Conservation (phyloP, 2,113 vertebrate species). For the western clawed frog (Xenopus tropicalis) region DNA sequence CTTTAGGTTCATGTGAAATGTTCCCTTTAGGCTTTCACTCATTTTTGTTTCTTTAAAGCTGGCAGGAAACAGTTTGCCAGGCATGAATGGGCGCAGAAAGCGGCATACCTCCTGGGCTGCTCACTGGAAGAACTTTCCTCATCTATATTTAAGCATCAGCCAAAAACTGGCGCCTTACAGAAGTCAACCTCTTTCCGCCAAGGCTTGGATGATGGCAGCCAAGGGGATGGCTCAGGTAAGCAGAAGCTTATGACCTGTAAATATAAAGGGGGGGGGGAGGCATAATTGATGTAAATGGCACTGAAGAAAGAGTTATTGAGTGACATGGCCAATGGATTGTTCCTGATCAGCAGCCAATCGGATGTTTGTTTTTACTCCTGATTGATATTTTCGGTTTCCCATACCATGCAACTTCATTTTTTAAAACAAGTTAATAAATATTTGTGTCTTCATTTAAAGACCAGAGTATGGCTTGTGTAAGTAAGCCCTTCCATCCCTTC, state of each 20-base stretch:
- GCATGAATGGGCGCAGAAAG: slow-evolving; percentile 97
- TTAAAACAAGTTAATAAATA: too few relatives aligned
- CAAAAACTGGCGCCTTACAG: slow-evolving; percentile 79
- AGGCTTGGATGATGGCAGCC: slow-evolving; percentile 70
- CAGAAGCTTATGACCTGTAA: slow-evolving; percentile 13
- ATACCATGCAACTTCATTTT: too few relatives aligned
- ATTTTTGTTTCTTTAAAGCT: slow-evolving; percentile 51
- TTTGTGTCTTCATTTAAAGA: too few relatives aligned
- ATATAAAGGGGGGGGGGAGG: too few relatives aligned
- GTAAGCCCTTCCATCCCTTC: too few relatives aligned
- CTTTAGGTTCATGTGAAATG: neutral
- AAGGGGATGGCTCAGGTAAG: slow-evolving; percentile 71
- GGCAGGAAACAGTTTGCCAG: slow-evolving; percentile 90
- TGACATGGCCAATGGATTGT: too few relatives aligned
- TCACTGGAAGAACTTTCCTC: slow-evolving; percentile 92
- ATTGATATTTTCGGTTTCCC: too few relatives aligned
- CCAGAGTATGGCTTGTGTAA: too few relatives aligned
- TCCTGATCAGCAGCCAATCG: too few relatives aligned
- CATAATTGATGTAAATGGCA: too few relatives aligned
- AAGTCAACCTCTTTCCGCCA: slow-evolving; percentile 90
- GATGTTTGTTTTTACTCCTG: too few relatives aligned
- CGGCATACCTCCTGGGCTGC: slow-evolving; percentile 86
- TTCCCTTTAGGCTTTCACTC: neutral
- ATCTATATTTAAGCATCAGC: slow-evolving; percentile 88
- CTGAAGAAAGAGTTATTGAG: too few relatives aligned